Evolutionary conservation across 2,888 invertebrate species (phyloP).

Genomic region (Carabus problematicus): DNA sequence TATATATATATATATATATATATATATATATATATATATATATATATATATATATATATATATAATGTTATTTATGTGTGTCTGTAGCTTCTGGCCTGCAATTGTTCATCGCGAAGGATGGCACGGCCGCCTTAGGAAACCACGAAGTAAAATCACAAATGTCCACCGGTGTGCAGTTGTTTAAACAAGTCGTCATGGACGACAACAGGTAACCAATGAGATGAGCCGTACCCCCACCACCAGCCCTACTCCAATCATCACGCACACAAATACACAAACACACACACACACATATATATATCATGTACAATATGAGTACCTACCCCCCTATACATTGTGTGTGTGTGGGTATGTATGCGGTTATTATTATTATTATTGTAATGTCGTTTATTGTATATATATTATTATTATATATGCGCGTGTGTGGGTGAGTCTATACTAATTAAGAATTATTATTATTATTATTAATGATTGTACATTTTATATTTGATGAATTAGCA

Average conservation of each 20-base stretch:
- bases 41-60: neutral
- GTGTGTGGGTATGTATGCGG: no score
- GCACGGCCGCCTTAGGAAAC: slow-evolving; percentile 85
- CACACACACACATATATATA: no score
- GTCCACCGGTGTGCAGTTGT: slow-evolving; percentile 69
- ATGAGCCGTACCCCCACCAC: slow-evolving; percentile 1
- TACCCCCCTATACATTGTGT: no score
- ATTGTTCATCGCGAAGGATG: slow-evolving; percentile 88
- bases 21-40: slow-evolving; percentile 57
- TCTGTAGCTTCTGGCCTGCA: slow-evolving; percentile 84
- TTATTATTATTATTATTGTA: no score
- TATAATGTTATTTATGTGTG: slow-evolving; percentile 6
- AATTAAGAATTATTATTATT: no score
- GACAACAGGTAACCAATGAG: slow-evolving; percentile 69
- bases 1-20: neutral
- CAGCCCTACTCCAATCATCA: slow-evolving; percentile 4
- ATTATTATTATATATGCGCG: no score
- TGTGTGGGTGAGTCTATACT: no score
- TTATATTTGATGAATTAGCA: no score
- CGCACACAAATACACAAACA: slow-evolving; percentile 16
- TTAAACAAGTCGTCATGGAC: slow-evolving; percentile 80
- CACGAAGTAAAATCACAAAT: slow-evolving; percentile 82
- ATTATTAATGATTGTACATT: no score
- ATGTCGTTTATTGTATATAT: no score
- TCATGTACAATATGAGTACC: no score